A percentile compares a stretch with the other conserved stretches of the same genome.
These are phyloP conservation scores for Enoplosus armatus DNA, from an alignment of 2,797 vertebrate genomes.

Conservation along the genomic window DNA sequence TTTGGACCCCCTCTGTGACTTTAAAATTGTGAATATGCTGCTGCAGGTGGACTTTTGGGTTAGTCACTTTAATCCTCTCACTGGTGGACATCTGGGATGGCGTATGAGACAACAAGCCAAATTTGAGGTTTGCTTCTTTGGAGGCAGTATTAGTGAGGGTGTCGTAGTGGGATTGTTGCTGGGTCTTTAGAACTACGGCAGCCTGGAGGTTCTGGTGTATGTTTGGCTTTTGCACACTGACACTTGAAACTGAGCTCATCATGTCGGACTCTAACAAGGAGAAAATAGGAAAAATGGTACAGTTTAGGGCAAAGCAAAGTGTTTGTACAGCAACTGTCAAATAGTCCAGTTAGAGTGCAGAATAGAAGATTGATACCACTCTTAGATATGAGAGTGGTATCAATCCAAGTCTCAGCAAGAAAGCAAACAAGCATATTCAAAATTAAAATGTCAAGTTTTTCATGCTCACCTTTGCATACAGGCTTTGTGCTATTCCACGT, in stretches of 20 bases:
- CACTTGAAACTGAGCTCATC: constrained; percentile 62
- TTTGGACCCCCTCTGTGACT: constrained; percentile 10
- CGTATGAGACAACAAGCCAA: constrained; percentile 7
- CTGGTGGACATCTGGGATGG: constrained; percentile 16
- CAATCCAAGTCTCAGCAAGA: background rate
- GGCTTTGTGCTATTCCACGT: constrained; percentile 81
- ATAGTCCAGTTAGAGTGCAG: constrained; percentile 3
- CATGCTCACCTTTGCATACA: constrained; percentile 79
- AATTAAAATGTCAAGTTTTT: background rate
- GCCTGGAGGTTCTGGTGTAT: constrained; percentile 36
- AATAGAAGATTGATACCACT: no score
- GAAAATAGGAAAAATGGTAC: constrained; percentile 13
- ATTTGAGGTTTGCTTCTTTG: constrained; percentile 54
- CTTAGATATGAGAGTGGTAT: background rate
- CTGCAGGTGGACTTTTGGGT: constrained; percentile 15
- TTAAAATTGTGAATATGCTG: constrained; percentile 9
- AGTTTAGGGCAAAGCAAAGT: background rate
- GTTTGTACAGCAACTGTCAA: background rate
- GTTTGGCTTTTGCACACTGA: constrained; percentile 23
- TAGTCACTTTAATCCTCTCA: constrained; percentile 16
- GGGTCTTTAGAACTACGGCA: constrained; percentile 46
- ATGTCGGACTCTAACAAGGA: constrained; percentile 72
- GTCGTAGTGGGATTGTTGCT: constrained; percentile 41
- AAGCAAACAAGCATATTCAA: background rate
- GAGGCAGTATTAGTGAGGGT: constrained; percentile 13